Evolutionary conservation across 2,113 vertebrate genomes (phyloP), one percentile per base, ranked within the genome.

Genomic region (Orientallactaga bullata): DNA sequence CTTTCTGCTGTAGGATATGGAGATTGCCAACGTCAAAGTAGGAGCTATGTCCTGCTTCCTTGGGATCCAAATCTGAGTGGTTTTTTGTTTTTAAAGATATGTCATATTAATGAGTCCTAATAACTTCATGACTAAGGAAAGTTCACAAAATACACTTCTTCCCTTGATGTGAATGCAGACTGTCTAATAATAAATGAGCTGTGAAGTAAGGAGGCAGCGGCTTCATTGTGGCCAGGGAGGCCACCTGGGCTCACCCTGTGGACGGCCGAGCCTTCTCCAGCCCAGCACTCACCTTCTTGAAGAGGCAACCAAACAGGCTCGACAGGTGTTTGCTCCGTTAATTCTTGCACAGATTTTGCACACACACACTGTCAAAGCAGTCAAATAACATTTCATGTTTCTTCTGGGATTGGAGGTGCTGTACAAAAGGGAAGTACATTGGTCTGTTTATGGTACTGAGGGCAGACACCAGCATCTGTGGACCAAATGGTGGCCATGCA

Each of bases 401-500:
- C 88, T 95, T 96, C 42, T 87, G 78, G 23, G 93, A 65, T 77
- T 72, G 81, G 95, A 96, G 96, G 81, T 85, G 60, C 28, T 94
- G 42, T 95, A 87, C 60, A 80, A 35, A 91, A 97, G 96, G 81
- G 80, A 93, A 94, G 58, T 66, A 11, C 71, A 28, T 93, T 82
- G 93, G 94, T 92, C 97, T 96, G 55, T 97, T 96, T 96, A 71
- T 86, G 85, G 96, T 93, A 89, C 0, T 81, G 79, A 87, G 89
- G 65, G 73, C 85, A 95, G 92, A 77, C 30, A 21, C 58, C 79
- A 89, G 78, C 83, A 87, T 94, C 92, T 96, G 91, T 82, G 95
- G 94, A 95, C 94, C 97, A 97, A 97, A 97, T 95, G 96, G 7
- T 11, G 24, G 84, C 80, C 89, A 82, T 91, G 78, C 96, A 92